Evolutionary conservation across 2,113 vertebrate species (phyloP), one percentile per base, ranked within the genome.

Genomic region (Cephalopholis sonnerati): DNA sequence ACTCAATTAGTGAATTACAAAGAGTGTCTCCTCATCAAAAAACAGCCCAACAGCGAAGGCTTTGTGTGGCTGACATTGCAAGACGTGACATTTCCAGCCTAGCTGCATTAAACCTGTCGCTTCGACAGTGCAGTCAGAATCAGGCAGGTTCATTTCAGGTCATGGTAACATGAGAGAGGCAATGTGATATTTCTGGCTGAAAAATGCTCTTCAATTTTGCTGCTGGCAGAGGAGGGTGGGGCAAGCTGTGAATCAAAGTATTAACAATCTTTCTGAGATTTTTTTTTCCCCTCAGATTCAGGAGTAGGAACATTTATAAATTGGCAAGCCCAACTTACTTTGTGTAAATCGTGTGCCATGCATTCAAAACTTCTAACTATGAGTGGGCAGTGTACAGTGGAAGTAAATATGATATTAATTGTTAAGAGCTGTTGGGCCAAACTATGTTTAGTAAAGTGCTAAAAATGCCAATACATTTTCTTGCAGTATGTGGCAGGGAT

Each of bases 1-100:
- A 32, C 71, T 83, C 59, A 85, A 83, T 87, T 85, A 87, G 50
- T 3, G 39, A 61, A 85, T 39, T 77, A 88, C 80, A 74, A 74
- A 24, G 2, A 77, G 66, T 24, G 29, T 29, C 61, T 61, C 63
- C 29, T 68, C 16, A 20, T 69, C 63, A 55, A 66, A n/a, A 67
- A 77, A 54, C 73, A 63, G 61, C 15, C 27, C 32, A n/a, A 27
- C 48, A 77, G 75, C 17, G 13, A 54, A 77, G 27, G 71, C 64
- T 64, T 78, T 74, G 53, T 69, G 39, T 29, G 16, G 22, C 15
- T 7, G 41, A 66, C 11, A 24, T 1, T 13, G 66, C 18, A 24
- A 66, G 44, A 46, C 32, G 76, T 73, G 74, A 66, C 74, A 67
- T 75, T 81, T 85, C 71, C 65, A 63, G 61, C 39, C 13, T 7